Evolutionary conservation across 2,113 vertebrate genomes (phyloP).

Genomic region (Ceyx melanurus): DNA sequence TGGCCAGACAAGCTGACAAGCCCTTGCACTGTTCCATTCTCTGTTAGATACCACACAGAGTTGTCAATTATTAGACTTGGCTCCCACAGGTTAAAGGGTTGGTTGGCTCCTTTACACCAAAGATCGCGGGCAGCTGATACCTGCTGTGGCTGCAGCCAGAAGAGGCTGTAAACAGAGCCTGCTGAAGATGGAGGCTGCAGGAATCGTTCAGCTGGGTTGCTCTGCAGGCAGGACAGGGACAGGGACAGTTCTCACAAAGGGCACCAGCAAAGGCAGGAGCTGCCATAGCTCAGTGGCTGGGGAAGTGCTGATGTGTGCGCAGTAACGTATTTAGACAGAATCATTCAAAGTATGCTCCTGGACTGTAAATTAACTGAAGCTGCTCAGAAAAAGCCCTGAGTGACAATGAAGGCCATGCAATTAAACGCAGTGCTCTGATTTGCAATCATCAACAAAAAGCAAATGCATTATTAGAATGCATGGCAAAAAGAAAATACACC

Average conservation of each 20-base stretch:
- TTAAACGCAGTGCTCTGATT: background rate
- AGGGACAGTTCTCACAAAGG: background rate
- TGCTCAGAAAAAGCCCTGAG: conserved; percentile 16
- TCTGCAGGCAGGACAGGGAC: background rate
- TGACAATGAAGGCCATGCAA: conserved; percentile 5
- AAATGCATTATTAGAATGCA: background rate
- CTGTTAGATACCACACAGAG: rapidly evolving
- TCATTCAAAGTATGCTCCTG: background rate
- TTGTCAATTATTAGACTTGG: background rate
- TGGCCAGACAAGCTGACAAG: background rate
- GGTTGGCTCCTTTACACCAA: background rate
- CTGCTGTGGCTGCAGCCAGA: background rate
- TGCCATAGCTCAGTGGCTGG: background rate
- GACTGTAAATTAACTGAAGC: conserved; percentile 9
- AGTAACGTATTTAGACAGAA: background rate
- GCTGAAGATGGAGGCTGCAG: background rate
- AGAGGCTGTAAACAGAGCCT: background rate
- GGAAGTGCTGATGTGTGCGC: background rate
- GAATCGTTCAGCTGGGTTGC: background rate
- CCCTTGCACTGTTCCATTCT: background rate
- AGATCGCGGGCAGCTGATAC: rapidly evolving
- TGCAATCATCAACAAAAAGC: background rate
- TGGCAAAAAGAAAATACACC: background rate
- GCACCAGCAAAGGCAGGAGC: background rate
- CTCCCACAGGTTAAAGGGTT: background rate